Conservation (phyloP, 2,797 vertebrate species). For the Sebastiscus albofasciatus region DNA sequence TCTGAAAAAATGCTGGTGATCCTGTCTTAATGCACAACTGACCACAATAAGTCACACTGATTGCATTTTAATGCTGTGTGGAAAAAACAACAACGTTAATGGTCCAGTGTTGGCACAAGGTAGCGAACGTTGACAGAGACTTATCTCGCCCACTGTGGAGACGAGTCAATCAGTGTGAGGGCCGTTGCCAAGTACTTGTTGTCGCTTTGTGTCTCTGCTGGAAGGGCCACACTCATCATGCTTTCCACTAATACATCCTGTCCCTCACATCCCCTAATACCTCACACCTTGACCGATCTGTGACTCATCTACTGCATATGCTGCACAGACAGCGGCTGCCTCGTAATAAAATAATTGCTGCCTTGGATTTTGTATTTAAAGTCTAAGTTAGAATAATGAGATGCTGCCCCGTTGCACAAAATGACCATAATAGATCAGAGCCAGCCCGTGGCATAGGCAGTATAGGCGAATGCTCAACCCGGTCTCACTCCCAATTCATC, state of each 20-base stretch:
- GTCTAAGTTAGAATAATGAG: slow-evolving; percentile 26
- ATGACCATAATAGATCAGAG: slow-evolving; percentile 18
- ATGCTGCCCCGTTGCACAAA: slow-evolving; percentile 7
- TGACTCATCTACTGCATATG: slow-evolving; percentile 28
- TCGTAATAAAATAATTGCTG: slow-evolving; percentile 3
- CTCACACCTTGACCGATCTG: slow-evolving; percentile 38
- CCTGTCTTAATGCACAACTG: slow-evolving; percentile 62
- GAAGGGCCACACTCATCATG: slow-evolving; percentile 63
- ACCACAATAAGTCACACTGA: slow-evolving; percentile 74
- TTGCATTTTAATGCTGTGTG: slow-evolving; percentile 74
- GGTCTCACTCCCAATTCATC: too few relatives aligned
- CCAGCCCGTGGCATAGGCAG: too few relatives aligned
- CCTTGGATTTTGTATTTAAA: slow-evolving; percentile 19
- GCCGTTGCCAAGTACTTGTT: slow-evolving; percentile 69
- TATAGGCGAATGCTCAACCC: too few relatives aligned
- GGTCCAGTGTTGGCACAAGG: slow-evolving; percentile 60
- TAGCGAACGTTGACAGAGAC: slow-evolving; percentile 67
- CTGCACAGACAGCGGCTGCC: slow-evolving; percentile 9
- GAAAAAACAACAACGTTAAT: slow-evolving; percentile 65
- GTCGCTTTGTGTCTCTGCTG: slow-evolving; percentile 60
- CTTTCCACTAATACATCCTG: slow-evolving; percentile 42
- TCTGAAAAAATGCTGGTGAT: slow-evolving; percentile 66
- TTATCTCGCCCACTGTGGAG: slow-evolving; percentile 65
- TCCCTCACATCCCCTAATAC: slow-evolving; percentile 32
- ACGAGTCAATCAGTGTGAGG: slow-evolving; percentile 68